phyloP scores from a whole-genome alignment of 2,888 invertebrate species.

The Hypsopygia costalis region DNA sequence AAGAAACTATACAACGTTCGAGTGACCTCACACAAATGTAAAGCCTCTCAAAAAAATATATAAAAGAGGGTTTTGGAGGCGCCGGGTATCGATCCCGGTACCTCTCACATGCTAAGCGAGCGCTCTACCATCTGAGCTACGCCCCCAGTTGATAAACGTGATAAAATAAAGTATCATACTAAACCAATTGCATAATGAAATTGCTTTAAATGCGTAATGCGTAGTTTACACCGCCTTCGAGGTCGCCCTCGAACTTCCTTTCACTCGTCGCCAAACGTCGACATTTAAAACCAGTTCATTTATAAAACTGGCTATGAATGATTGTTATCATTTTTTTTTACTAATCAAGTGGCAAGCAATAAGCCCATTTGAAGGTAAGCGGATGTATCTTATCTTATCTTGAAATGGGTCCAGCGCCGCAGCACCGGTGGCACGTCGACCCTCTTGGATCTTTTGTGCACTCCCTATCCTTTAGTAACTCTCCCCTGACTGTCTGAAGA shows the following conservation, averaged over 20 bases:
- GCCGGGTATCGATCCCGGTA: slow-evolving; percentile 80
- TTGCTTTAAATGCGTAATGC: slow-evolving; percentile 7
- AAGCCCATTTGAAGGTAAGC: too few species aligned
- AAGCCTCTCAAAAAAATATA: too few species aligned
- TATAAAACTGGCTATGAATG: background rate
- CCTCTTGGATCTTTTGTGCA: too few species aligned
- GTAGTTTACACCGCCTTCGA: background rate
- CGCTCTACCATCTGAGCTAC: slow-evolving; percentile 75
- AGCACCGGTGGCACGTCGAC: too few species aligned
- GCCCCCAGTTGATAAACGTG: slow-evolving; percentile 8
- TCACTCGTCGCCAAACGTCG: slow-evolving; percentile 1
- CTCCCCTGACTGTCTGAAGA: too few species aligned
- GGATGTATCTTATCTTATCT: too few species aligned
- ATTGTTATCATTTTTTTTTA: too few species aligned
- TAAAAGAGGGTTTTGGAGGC: slow-evolving; percentile 75
- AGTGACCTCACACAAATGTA: too few species aligned
- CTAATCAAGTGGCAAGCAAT: too few species aligned
- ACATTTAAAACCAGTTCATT: slow-evolving; percentile 6
- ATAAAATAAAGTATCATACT: slow-evolving; percentile 2
- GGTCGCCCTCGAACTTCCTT: background rate
- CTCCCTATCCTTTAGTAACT: too few species aligned
- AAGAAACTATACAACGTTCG: too few species aligned
- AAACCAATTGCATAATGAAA: background rate
- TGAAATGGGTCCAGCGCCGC: too few species aligned
- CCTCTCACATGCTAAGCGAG: slow-evolving; percentile 81